Percentiles rank a stretch among this genome's conserved stretches.
Evolutionary conservation across 1,140 invertebrate genomes (phyloP).

Genomic region (Leptinotarsa texana): DNA sequence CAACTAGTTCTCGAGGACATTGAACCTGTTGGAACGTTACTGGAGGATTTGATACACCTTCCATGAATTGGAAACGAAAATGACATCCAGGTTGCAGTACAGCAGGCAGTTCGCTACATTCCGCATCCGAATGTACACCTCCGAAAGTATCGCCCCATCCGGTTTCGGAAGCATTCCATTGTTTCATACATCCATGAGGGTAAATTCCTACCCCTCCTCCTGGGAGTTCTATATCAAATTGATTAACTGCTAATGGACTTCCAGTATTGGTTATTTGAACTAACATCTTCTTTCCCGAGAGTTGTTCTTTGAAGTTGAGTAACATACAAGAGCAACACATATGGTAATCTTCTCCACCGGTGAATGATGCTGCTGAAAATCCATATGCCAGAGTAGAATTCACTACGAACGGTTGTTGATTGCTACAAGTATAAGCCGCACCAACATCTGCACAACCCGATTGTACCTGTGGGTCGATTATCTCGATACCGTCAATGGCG

Average conservation of each 20-base stretch:
- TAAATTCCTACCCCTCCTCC: slow-evolving; percentile 27
- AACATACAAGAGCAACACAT: slow-evolving; percentile 33
- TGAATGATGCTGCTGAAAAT: slow-evolving; percentile 32
- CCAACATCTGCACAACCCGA: slow-evolving; percentile 28
- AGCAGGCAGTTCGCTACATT: slow-evolving; percentile 27
- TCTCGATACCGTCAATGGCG: slow-evolving; percentile 26
- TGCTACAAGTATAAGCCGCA: slow-evolving; percentile 27
- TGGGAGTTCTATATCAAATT: slow-evolving; percentile 34
- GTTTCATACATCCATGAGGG: slow-evolving; percentile 10
- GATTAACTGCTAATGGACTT: slow-evolving; percentile 21
- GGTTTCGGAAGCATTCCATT: slow-evolving; percentile 24
- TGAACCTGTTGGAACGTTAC: slow-evolving; percentile 27
- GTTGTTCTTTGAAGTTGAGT: slow-evolving; percentile 30
- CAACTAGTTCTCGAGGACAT: slow-evolving; percentile 32
- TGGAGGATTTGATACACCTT: slow-evolving; percentile 29
- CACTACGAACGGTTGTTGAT: slow-evolving; percentile 31
- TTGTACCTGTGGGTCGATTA: slow-evolving; percentile 13
- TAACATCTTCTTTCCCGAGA: slow-evolving; percentile 29
- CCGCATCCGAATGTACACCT: slow-evolving; percentile 18
- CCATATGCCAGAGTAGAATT: slow-evolving; percentile 35
- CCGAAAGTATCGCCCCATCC: slow-evolving; percentile 19
- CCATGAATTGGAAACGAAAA: slow-evolving; percentile 30
- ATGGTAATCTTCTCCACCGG: slow-evolving; percentile 20
- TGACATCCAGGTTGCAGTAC: slow-evolving; percentile 28
- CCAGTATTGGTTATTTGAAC: slow-evolving; percentile 32